Base-by-base conservation (phyloP, 2,888 invertebrate species). In the Nudaria mundana region DNA sequence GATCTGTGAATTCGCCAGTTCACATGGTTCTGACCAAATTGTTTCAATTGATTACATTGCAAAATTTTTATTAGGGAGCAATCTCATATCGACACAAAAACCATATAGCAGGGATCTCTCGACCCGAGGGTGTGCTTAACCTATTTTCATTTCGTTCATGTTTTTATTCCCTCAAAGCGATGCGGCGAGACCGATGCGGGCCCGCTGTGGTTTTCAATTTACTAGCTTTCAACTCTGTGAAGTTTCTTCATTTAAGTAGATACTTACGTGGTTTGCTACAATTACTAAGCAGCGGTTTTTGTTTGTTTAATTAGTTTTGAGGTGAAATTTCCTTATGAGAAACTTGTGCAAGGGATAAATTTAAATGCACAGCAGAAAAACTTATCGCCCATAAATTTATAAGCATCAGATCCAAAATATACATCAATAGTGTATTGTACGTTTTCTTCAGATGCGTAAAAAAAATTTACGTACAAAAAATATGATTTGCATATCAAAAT, bases 101-200 rank as follows among this genome's bases (percentile, higher is more conserved):
- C 66, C 68, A n/a, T 58, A 63, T 71, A 64, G 60, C 56, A 53
- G 52, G 64, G 63, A 52, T 68, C 71, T 61, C 55, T 53, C 53
- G 48, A 63, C 76, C 71, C 79, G 41, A 50, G 74, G 75, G 81
- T 55, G 59, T 74, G 69, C 73, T 81, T 81, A 81, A 79, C 81
- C 81, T 74, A 80, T 81, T 81, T 81, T 76, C 78, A 69, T 75
- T 76, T 76, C 60, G 67, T 66, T 63, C 60, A 65, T 74, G 68
- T 76, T 78, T 81, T 77, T 79, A 77, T 77, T 74, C 70, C 64
- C 54, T 59, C 49, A 54, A 52, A 59, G 60, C 56, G 59, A 60
- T 65, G 66, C 59, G 58, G 62, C 62, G 60, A 56, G 62, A 53
- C 62, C 63, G 65, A 63, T 63, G 61, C 64, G 65, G 58, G 61